Evolutionary conservation across 2,113 vertebrate genomes (phyloP).

Genomic region (Euleptes europaea): DNA sequence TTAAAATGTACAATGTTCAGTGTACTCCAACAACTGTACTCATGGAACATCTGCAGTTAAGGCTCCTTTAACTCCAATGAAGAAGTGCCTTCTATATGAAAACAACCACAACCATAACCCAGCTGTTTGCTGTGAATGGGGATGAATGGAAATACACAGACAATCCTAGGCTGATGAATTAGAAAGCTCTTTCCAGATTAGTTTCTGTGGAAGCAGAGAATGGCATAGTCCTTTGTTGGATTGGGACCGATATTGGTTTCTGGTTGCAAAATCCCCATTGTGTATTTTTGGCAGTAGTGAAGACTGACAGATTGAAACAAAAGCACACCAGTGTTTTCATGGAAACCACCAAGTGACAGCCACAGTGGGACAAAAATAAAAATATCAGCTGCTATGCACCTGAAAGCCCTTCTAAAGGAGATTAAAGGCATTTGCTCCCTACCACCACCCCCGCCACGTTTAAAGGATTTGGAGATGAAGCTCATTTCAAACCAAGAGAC

Average conservation of each 20-base stretch:
- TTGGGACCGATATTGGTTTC: neutral
- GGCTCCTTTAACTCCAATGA: slow-evolving; percentile 25
- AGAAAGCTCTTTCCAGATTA: slow-evolving; percentile 10
- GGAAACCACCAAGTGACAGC: neutral
- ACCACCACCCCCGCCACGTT: neutral
- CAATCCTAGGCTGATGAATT: neutral
- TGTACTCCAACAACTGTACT: slow-evolving; percentile 8
- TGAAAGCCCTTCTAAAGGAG: neutral
- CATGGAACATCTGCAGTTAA: slow-evolving; percentile 42
- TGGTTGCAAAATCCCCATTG: slow-evolving; percentile 4
- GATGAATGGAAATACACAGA: neutral
- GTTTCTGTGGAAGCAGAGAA: neutral
- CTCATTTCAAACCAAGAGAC: neutral
- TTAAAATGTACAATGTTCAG: slow-evolving; percentile 16
- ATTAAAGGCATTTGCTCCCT: neutral
- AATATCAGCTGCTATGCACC: neutral
- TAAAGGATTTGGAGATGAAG: neutral
- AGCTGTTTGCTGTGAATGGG: slow-evolving; percentile 12
- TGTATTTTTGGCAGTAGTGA: slow-evolving; percentile 1
- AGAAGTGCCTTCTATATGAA: slow-evolving; percentile 17
- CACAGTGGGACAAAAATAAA: neutral
- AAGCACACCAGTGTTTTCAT: slow-evolving; percentile 8
- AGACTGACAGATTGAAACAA: slow-evolving; percentile 10
- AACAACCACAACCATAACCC: neutral
- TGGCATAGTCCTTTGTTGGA: neutral